These are phyloP conservation scores for Ophiothrix spiculata DNA, from an alignment of 35 echinoderm and acorn worm genomes.

Conservation along the genomic window DNA sequence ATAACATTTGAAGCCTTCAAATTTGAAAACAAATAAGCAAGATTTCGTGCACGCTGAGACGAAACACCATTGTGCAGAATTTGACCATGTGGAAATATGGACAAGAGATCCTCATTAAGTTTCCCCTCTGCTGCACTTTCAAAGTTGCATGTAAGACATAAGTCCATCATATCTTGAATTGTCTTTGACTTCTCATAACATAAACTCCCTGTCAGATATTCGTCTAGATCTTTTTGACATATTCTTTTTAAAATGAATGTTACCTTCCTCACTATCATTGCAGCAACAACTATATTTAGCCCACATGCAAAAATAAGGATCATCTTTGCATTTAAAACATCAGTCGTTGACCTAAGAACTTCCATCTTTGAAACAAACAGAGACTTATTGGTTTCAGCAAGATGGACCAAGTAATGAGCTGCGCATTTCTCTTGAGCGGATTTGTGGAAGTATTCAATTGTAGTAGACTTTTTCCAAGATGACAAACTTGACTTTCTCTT, in stretches of 20 bases:
- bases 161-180: background rate
- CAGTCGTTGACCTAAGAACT: background rate
- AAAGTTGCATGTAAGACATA: background rate
- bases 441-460: slow-evolving; percentile 42
- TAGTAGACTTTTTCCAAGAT: background rate
- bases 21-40: background rate
- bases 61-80: background rate
- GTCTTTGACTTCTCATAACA: background rate
- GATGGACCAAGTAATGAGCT: slow-evolving; percentile 34
- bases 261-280: background rate
- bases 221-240: background rate
- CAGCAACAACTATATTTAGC: background rate
- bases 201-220: background rate
- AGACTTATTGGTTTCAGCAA: slow-evolving; percentile 7
- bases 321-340: background rate
- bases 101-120: background rate
- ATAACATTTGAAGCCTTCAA: background rate
- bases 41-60: background rate
- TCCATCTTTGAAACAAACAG: background rate
- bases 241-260: background rate
- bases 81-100: background rate
- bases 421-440: slow-evolving; percentile 47
- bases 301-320: background rate
- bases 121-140: background rate
- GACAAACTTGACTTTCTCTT: background rate